phyloP scores from a whole-genome alignment of 2,888 invertebrate species.

The Drosophila quasianomalipes region DNA sequence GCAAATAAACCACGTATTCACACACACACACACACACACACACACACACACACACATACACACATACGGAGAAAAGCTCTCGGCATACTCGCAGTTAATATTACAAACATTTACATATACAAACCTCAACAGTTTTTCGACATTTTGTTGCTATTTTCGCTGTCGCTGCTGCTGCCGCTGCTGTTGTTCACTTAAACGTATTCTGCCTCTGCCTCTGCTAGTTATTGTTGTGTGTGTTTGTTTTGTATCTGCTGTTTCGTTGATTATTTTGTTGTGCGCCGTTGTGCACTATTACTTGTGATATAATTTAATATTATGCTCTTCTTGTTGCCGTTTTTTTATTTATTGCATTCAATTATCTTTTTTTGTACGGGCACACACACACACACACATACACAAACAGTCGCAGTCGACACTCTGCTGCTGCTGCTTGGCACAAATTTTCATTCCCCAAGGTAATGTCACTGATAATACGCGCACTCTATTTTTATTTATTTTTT shows the following conservation, averaged over 20 bases:
- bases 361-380: slow-evolving; percentile 45
- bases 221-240: slow-evolving; percentile 53
- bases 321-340: slow-evolving; percentile 40
- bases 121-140: slow-evolving; percentile 79
- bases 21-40: slow-evolving; percentile 33
- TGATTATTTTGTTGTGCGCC: slow-evolving; percentile 66
- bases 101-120: slow-evolving; percentile 54
- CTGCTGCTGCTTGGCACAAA: slow-evolving; percentile 48
- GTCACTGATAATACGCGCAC: slow-evolving; percentile 68
- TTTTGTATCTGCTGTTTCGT: slow-evolving; percentile 70
- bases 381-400: slow-evolving; percentile 27
- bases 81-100: slow-evolving; percentile 56
- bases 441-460: slow-evolving; percentile 67
- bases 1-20: slow-evolving; percentile 78
- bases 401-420: slow-evolving; percentile 13
- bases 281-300: slow-evolving; percentile 58
- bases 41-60: slow-evolving; percentile 16
- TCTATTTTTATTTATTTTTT: slow-evolving; percentile 25
- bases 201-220: slow-evolving; percentile 47
- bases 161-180: slow-evolving; percentile 42
- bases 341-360: slow-evolving; percentile 70
- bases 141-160: slow-evolving; percentile 76
- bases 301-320: slow-evolving; percentile 59
- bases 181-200: slow-evolving; percentile 59
- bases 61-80: slow-evolving; percentile 34